Evolutionary conservation across 2,113 vertebrate genomes (phyloP), one percentile per base, ranked within the genome.

Genomic region (Oryzias melastigma): DNA sequence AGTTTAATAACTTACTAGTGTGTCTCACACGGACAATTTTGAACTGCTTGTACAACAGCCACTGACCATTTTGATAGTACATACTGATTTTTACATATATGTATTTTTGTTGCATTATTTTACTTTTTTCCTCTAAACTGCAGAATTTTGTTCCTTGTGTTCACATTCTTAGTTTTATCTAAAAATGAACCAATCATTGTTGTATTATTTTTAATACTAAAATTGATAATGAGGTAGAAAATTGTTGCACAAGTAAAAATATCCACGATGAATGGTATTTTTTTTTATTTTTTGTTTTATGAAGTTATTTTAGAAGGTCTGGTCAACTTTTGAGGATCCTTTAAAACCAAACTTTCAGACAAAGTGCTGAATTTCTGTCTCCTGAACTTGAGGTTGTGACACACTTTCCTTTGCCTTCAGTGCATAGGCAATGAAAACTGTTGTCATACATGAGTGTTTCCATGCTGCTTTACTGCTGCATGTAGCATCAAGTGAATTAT

Each of bases 401-500:
- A 84, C 64, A 83, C 77, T 83, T 83, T 71, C 67, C 55, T 55
- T 73, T 61, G 68, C 77, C 70, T 27, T 27, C 25, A 67, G 64
- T 15, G 14, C 61, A 61, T 16, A 73, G 58, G 65, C 63, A 46
- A 60, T 57, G 64, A 75, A 69, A 52, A 27, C 78, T 67, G 78
- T 86, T 81, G 77, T 79, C 76, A 67, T 71, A 78, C 75, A 81
- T 51, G 65, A 76, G 63, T 60, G 72, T 77, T 78, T 83, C 77
- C 73, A 78, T 63, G 68, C 71, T 47, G 82, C 71, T 76, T 79
- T 64, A 74, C 85, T 78, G 75, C 73, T 67, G 76, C 84, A 70
- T 71, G 77, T 80, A 88, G 71, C 81, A 89, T 89, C 86, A 89
- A 90, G 81, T 89, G 90, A 91, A 93, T 91, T 87, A 90, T 92